Evolutionary conservation across 2,888 invertebrate species (phyloP), one percentile per base, ranked within the genome.

Genomic region (Zaprionus bogoriensis): DNA sequence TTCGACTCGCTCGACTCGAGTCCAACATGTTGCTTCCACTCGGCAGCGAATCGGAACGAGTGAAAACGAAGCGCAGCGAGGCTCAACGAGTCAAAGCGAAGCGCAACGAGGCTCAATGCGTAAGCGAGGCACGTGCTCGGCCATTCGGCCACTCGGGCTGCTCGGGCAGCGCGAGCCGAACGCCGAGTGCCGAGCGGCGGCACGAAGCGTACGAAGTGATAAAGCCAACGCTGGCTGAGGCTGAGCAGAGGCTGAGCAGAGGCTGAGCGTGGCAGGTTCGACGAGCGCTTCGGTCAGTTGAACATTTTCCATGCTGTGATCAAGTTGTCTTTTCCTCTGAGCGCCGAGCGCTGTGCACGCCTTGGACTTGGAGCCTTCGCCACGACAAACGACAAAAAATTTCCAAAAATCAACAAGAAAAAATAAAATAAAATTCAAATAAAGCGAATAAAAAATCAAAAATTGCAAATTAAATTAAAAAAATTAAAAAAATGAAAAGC

Each of bases 221-320:
- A 85, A 80, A 78, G 87, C 80, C 83, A 85, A 41, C 57, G 54
- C 17, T 10, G 36, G 23, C 51, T 36, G n/a, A 28, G 57, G 36
- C 14, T 45, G 23, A 23, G 12, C 27, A 28, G 20, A 12, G 38
- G 72, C 14, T 25, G 53, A 50, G n/a, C 72, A 25, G 36, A 52
- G 62, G 68, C 74, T 84, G 77, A 82, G 77, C 79, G 82, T 85
- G 75, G 66, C 79, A 69, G 77, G 45, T 77, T 60, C 62, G 73
- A n/a, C 73, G 83, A 45, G 51, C 67, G 67, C 52, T 74, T 83
- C 85, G 88, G 87, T 81, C 80, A 81, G 80, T 81, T 81, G 80
- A 81, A 81, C 88, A 82, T 82, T 68, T 82, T 81, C 88, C 81
- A 87, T 87, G 80, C 80, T 81, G 80, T 81, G 80, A 81, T 81